These are phyloP conservation scores for Pteronotus mesoamericanus DNA, from an alignment of 2,797 vertebrate species.

Conservation along the genomic window DNA sequence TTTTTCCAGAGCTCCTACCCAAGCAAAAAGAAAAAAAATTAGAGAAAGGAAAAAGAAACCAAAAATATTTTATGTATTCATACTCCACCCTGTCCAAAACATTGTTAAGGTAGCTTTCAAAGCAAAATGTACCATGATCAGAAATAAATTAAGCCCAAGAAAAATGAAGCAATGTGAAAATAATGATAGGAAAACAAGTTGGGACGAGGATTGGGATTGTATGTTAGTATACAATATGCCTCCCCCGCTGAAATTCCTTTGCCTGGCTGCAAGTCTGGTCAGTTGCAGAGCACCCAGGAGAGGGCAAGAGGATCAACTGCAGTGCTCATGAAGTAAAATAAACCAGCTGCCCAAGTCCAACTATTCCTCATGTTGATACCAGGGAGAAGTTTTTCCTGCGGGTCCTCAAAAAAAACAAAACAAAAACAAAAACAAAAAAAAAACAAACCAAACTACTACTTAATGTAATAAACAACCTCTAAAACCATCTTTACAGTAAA, in stretches of 20 bases:
- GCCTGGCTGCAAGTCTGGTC: background rate
- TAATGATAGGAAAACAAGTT: background rate
- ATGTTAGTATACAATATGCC: background rate
- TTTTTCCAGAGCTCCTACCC: background rate
- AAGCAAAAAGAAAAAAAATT: background rate
- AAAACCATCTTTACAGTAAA: background rate
- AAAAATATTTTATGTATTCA: conserved; percentile 20
- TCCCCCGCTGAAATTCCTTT: background rate
- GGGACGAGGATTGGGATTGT: background rate
- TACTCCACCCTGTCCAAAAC: background rate
- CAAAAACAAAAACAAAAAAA: no score
- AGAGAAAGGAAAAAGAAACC: background rate
- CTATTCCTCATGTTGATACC: background rate
- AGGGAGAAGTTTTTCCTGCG: background rate
- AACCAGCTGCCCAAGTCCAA: background rate
- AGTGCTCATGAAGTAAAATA: background rate
- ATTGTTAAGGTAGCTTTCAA: conserved; percentile 2
- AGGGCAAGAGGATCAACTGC: background rate
- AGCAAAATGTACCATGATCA: background rate
- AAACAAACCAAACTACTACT: no score
- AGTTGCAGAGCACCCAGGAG: background rate
- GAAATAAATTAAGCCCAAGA: conserved; percentile 22
- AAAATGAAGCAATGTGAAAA: conserved; percentile 19
- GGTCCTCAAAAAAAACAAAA: conserved; percentile 41
- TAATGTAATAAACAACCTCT: conserved; percentile 24